Base-by-base conservation (phyloP, 1,140 invertebrate genomes). In the Platorchestia sp. region DNA sequence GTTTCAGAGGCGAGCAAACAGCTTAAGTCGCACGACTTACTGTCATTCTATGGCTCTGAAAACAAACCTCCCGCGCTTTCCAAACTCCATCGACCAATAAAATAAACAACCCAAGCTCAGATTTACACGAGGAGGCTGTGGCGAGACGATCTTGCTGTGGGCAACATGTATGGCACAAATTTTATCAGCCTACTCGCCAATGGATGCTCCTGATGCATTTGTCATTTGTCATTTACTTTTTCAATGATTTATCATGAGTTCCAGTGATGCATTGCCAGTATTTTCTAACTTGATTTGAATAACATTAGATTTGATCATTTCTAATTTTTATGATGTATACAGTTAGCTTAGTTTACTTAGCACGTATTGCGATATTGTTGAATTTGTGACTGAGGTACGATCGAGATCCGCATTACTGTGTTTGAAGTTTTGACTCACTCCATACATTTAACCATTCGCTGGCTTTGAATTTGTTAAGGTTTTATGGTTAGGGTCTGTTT, bases 1-100 rank as follows among this genome's bases (percentile, higher is more conserved):
- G 91, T 93, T 93, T 93, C 91, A 93, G 10, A 40, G 91, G 44
- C 44, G 91, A 44, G 45, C 91, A 93, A 93, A 40, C 91, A 93
- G 91, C 91, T 93, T 93, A 93, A 44, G 91, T 93, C 91, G 91
- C 45, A 44, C 91, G 45, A 45, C 6, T 93, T 93, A 44, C 47
- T 93, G 91, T 10, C 45, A 93, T 93, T 93, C 91, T 45, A 93
- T n/a, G 91, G 91, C 91, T 93, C 91, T 93, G 91, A 93, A 93
- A 93, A 93, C 91, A 93, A 93, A 93, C 91, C 91, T 93, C 91
- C 3, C 40, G 43, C 44, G 91, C 91, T 93, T 45, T 45, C 91
- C 91, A 93, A 93, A 93, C 91, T 93, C 91, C 91, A 93, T 93
- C 14, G 91, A 42, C 43, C 91, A 47, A 93, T 93, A 93, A 93